Conservation (phyloP, 2,797 vertebrate genomes). For the Sebastes nivosus region DNA sequence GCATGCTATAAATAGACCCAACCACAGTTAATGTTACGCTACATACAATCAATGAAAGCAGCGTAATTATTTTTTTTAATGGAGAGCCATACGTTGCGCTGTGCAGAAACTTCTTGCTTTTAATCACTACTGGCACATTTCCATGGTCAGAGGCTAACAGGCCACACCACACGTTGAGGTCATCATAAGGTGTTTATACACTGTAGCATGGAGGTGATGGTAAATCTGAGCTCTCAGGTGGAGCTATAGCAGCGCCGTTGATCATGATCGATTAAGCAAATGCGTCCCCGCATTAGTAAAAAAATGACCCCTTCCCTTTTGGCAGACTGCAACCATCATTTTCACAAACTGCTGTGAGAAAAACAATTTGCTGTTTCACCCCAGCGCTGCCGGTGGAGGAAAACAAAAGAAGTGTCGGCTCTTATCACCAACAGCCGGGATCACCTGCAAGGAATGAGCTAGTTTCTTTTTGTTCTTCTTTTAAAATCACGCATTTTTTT, state of each 20-base stretch:
- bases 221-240: slow-evolving; percentile 5
- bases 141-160: slow-evolving; percentile 30
- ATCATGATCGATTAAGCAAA: slow-evolving; percentile 26
- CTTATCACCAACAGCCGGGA: slow-evolving; percentile 25
- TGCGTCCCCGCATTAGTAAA: slow-evolving; percentile 13
- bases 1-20: slow-evolving; percentile 5
- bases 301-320: neutral
- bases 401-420: slow-evolving; percentile 15
- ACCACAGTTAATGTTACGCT: slow-evolving; percentile 19
- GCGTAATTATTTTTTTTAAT: slow-evolving; percentile 62
- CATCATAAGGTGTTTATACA: slow-evolving; percentile 7
- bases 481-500: slow-evolving; percentile 2
- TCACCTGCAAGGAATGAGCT: slow-evolving; percentile 11
- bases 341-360: slow-evolving; percentile 6
- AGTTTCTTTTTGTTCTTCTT: neutral
- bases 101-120: slow-evolving; percentile 38
- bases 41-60: slow-evolving; percentile 47
- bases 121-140: slow-evolving; percentile 27
- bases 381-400: neutral
- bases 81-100: slow-evolving; percentile 12
- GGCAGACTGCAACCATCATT: neutral
- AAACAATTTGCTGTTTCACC: slow-evolving; percentile 24
- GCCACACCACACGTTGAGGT: slow-evolving; percentile 2
- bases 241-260: neutral
- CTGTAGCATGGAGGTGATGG: neutral